Base-by-base conservation (phyloP, 2,797 vertebrate species). In the Rhabdomys pumilio region DNA sequence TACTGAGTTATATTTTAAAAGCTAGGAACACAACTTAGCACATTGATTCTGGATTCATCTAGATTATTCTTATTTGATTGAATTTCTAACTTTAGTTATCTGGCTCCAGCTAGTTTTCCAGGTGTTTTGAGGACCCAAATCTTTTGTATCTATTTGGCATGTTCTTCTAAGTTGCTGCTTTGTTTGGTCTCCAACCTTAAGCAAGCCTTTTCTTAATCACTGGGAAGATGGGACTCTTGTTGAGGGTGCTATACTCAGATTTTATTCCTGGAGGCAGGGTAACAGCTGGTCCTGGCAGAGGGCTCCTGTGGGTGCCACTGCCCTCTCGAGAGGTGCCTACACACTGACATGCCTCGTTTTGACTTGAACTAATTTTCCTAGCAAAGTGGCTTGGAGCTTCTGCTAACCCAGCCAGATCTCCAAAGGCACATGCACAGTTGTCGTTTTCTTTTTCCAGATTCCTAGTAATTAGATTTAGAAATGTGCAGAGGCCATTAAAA, bases 391-490 rank as follows among this genome's bases (percentile, higher is more conserved):
- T 89, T 67, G 31, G 41, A 90, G 59, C 57, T 69, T 94, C 55
- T 88, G 73, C 55, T 77, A 84, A 92, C 57, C 63, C 29, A 91
- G 65, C 59, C 57, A 55, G 53, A 61, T 14, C 83, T 63, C 44
- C 65, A 87, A 67, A 94, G 47, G 38, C 8, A 61, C 44, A 57
- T 44, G 34, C 65, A 26, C 69, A 95, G 34, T 80, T 88, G 34
- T 55, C 55, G 12, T 93, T 88, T 96, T 88, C 72, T 92, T 34
- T 90, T 53, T 73, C 53, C 55, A 96, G n/a, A 88, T 93, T 89
- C 77, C 47, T 73, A 82, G 76, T 55, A 91, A 87, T 96, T 96
- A 95, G 63, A 88, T 92, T 95, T 73, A 85, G 77, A 91, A 96
- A 76, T 94, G 34, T 57, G 93, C 47, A 92, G 19, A 77, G 61